Evolutionary conservation across 92 coral and sea anemone genomes (phyloP).

Genomic region (Palythoa caribaeorum): DNA sequence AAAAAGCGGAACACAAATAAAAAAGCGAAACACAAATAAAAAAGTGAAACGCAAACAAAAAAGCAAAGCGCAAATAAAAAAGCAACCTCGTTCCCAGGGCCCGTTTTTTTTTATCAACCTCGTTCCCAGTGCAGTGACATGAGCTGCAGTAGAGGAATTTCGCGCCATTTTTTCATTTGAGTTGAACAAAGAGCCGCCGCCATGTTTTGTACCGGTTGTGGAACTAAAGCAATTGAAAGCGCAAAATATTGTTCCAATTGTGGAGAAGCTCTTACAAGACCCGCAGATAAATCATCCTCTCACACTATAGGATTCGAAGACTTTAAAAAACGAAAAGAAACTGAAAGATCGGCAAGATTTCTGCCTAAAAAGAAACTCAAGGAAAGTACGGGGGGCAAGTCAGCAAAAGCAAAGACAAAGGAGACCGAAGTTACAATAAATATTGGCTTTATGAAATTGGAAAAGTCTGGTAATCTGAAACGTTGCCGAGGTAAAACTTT

Average conservation of each 20-base stretch:
- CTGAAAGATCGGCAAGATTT: conserved; percentile 36
- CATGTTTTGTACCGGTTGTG: conserved; percentile 44
- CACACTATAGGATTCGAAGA: conserved; percentile 35
- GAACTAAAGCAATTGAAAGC: conserved; percentile 2
- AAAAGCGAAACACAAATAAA: background rate
- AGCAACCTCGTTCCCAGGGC: background rate
- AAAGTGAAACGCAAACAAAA: background rate
- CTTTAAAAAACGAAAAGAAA: conserved; percentile 27
- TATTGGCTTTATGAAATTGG: conserved; percentile 50
- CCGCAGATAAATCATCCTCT: background rate
- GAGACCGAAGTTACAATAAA: conserved; percentile 40
- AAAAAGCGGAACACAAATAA: background rate
- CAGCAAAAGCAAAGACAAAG: conserved; percentile 2
- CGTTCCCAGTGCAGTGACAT: background rate
- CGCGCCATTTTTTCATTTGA: background rate
- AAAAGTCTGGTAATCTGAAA: conserved; percentile 23
- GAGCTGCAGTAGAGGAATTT: background rate
- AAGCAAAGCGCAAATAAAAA: background rate
- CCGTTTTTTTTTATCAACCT: background rate
- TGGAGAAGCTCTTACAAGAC: conserved; percentile 15
- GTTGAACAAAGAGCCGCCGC: background rate
- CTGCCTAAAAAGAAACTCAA: conserved; percentile 23
- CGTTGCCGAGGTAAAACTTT: conserved; percentile 46
- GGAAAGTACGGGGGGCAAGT: background rate
- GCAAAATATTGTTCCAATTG: conserved; percentile 30